Evolutionary conservation across 2,113 vertebrate species (phyloP).

Genomic region (Microcebus murinus): DNA sequence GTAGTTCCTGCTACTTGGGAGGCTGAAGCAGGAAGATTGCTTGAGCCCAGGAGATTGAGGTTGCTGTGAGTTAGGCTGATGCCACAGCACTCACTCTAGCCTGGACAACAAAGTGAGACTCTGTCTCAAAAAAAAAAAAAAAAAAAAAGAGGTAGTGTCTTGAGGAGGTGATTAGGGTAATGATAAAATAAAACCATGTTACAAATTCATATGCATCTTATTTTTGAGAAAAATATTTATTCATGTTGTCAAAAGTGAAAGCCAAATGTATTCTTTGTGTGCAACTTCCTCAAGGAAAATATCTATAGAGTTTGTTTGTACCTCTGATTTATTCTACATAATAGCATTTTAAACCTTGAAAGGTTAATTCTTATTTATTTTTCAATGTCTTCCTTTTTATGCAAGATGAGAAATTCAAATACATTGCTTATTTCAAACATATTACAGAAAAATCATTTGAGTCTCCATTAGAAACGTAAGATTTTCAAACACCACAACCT

Average conservation of each 20-base stretch:
- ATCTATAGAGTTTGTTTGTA: not conserved
- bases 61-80: too few relatives aligned
- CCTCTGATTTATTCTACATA: not conserved
- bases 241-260: not conserved
- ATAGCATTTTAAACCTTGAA: not conserved
- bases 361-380: not conserved
- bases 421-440: not conserved
- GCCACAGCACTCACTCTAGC: too few relatives aligned
- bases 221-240: not conserved
- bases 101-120: too few relatives aligned
- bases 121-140: too few relatives aligned
- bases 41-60: too few relatives aligned
- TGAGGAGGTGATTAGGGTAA: too few relatives aligned
- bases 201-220: not conserved
- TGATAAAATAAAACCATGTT: not conserved
- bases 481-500: not conserved
- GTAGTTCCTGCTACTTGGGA: too few relatives aligned
- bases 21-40: too few relatives aligned
- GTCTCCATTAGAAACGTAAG: not conserved
- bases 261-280: not conserved
- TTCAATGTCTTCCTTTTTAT: not conserved
- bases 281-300: not conserved
- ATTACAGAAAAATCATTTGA: not conserved
- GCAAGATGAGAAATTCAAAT: not conserved
- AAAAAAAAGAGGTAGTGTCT: too few relatives aligned